These are phyloP conservation scores for Drosophila pruinosa DNA, from an alignment of 1,140 invertebrate genomes.

Conservation along the genomic window DNA sequence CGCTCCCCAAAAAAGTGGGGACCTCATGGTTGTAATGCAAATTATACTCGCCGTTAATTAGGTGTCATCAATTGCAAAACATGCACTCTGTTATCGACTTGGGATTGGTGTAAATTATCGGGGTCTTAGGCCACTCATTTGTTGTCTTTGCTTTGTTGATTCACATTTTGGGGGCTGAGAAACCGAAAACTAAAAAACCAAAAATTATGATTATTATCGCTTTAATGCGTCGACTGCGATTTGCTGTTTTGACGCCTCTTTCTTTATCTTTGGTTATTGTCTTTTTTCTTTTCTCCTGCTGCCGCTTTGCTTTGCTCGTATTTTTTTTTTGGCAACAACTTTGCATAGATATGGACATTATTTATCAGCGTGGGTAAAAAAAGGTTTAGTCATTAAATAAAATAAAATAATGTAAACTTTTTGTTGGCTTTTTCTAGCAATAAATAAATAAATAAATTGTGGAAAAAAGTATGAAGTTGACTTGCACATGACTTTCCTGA, in stretches of 20 bases:
- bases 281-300: neutral
- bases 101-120: conserved; percentile 17
- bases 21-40: conserved; percentile 42
- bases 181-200: conserved; percentile 25
- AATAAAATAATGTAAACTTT: conserved; percentile 39
- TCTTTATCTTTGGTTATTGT: conserved; percentile 39
- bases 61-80: conserved; percentile 42
- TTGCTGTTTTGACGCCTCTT: conserved; percentile 54
- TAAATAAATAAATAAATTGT: conserved; percentile 20
- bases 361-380: conserved; percentile 57
- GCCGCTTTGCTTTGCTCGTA: neutral
- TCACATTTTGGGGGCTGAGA: conserved; percentile 5
- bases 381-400: conserved; percentile 40
- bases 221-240: conserved; percentile 47
- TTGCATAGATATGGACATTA: conserved; percentile 60
- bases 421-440: conserved; percentile 4
- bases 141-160: conserved; percentile 8
- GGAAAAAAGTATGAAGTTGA: conserved; percentile 41
- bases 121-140: conserved; percentile 7
- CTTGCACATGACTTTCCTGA: conserved; percentile 78
- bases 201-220: conserved; percentile 51
- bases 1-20: conserved; percentile 1
- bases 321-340: conserved; percentile 28
- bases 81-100: neutral
- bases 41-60: conserved; percentile 41